These are phyloP conservation scores for Drosophila falleni DNA, from an alignment of 2,888 invertebrate genomes.

Conservation along the genomic window DNA sequence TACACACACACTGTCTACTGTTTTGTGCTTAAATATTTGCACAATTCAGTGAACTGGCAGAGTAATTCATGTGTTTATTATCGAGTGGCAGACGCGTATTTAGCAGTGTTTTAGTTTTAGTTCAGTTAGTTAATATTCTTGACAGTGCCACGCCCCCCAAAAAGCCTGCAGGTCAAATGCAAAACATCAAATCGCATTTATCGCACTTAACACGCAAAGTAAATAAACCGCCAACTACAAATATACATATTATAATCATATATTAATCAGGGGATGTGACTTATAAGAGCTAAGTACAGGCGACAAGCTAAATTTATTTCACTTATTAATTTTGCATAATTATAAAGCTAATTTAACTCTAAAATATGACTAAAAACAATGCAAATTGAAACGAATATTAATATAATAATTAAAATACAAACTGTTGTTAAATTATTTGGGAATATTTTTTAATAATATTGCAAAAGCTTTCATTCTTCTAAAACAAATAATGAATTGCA, in stretches of 20 bases:
- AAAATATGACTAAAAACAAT: not conserved
- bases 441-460: too few species aligned
- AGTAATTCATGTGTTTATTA: constrained; percentile 76
- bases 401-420: too few species aligned
- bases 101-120: constrained; percentile 48
- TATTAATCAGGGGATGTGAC: constrained; percentile 23
- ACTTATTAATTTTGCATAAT: constrained; percentile 1
- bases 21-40: constrained; percentile 50
- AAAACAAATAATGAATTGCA: too few species aligned
- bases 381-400: too few species aligned
- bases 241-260: not conserved
- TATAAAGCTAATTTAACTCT: not conserved
- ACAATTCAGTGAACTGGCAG: constrained; percentile 48
- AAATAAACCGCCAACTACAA: constrained; percentile 54
- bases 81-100: constrained; percentile 55
- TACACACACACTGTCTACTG: not conserved
- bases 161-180: constrained; percentile 10
- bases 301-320: constrained; percentile 35
- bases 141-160: constrained; percentile 36
- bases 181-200: constrained; percentile 75
- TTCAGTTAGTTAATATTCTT: constrained; percentile 44
- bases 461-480: too few species aligned
- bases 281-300: constrained; percentile 32
- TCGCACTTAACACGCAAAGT: constrained; percentile 74
- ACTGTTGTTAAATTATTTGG: too few species aligned